Conservation (phyloP, 2,888 invertebrate genomes). For the Lithophane semibrunnea region DNA sequence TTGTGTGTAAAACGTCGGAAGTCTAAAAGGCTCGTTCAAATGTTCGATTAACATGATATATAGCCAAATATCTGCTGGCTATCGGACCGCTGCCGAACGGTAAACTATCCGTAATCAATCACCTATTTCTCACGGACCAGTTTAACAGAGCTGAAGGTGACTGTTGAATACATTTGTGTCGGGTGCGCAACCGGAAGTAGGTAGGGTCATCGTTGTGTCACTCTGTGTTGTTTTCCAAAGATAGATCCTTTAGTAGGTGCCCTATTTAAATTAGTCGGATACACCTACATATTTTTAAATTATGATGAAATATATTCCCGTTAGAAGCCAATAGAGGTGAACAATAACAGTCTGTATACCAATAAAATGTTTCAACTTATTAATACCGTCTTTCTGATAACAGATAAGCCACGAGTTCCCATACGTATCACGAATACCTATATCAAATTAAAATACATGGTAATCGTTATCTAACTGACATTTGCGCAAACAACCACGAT, state of each 20-base stretch:
- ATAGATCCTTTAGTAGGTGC: conserved; percentile 71
- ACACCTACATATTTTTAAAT: conserved; percentile 27
- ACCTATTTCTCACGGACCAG: conserved; percentile 85
- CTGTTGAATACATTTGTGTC: conserved; percentile 84
- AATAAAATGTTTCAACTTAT: conserved; percentile 65
- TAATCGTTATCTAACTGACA: conserved; percentile 87
- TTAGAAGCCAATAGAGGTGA: conserved; percentile 62
- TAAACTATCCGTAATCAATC: conserved; percentile 72
- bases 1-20: conserved; percentile 4
- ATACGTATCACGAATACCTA: conserved; percentile 73
- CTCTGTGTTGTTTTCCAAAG: conserved; percentile 81
- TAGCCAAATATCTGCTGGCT: conserved; percentile 63
- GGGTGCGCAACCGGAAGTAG: conserved; percentile 83
- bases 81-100: conserved; percentile 66
- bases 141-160: conserved; percentile 84
- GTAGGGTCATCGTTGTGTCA: conserved; percentile 83
- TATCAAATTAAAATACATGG: conserved; percentile 86
- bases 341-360: conserved; percentile 62
- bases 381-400: conserved; percentile 63
- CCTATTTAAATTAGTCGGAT: conserved; percentile 63
- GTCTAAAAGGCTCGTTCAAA: conserved; percentile 18
- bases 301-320: conserved; percentile 58
- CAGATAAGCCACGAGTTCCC: conserved; percentile 80
- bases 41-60: conserved; percentile 38
- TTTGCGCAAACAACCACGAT: conserved; percentile 89